Base-by-base conservation (phyloP, 2,888 invertebrate species). In the Cyclophora albipunctata region DNA sequence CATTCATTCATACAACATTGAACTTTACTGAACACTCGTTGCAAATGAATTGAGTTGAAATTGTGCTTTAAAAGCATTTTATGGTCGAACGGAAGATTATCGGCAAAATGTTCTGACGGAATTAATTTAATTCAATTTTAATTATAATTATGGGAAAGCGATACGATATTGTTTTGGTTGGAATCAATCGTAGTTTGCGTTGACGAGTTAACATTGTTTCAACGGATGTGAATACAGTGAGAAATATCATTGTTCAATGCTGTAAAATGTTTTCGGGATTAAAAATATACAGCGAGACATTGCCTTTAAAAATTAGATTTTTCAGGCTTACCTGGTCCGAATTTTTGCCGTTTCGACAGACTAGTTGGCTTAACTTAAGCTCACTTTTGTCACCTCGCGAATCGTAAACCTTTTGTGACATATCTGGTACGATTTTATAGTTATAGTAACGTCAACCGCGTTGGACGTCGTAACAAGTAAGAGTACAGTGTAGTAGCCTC, bases 31-130 rank as follows among this genome's bases (percentile, higher is more conserved):
- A 73, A 64, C 65, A 67, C 66, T 68, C 63, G 55, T 67, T 66
- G 71, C 68, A 73, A 78, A 77, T 76, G 69, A 77, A 78, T 73
- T 71, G 69, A 69, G 60, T 66, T 57, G 60, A 67, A 73, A 69
- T 70, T 69, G 63, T 63, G 67, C 63, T 75, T 72, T 71, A 74
- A 74, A 71, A 70, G 66, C 66, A 62, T 69, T 78, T 76, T 67
- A 77, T 69, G 72, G 69, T 69, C 69, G 71, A 60, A 68, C 67
- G 69, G 67, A 64, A 65, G 66, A 77, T 78, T 73, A 76, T 75
- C 58, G 73, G 69, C 53, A 20, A 66, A 73, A 72, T 70, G 64
- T 69, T 63, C 58, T 53, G 51, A 60, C 53, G 56, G 66, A 70
- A 73, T 73, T 69, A 76, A 75, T 72, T 73, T 68, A 63, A 75